Base-by-base conservation (phyloP, 2,797 vertebrate genomes). In the Tiaroga cobitis region DNA sequence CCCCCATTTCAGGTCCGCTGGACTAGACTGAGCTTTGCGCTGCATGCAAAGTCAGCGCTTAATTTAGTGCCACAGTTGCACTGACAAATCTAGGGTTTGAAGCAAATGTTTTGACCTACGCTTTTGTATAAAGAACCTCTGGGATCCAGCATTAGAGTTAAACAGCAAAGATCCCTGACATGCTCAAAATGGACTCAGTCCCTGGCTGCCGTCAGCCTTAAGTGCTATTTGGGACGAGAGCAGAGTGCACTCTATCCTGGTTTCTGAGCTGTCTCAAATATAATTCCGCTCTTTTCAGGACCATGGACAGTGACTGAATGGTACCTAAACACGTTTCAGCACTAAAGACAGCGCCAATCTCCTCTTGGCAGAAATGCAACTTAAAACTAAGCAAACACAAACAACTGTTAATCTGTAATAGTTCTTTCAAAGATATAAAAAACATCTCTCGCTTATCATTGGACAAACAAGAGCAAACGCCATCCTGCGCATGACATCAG, bases 281-380 rank as follows among this genome's bases (percentile, higher is more conserved):
- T 18, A 41, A 84, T 73, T 81, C 49, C 5, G 18, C 79, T 39
- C 88, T 90, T 85, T 93, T 94, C 93, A 95, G 93, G 73, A 93
- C 93, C 94, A 91, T 0, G 91, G 93, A 95, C 87, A 95, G 85
- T 63, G 37, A 81, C 65, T 54, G 7, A 56, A 68, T 72, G 85
- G 92, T 88, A 13, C 83, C 88, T 46, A 43, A 59, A 79, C 49
- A 56, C 51, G 29, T 51, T 82, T 84, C 84, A 90, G 87, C n/a
- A 90, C 85, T 83, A 86, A n/a, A 63, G 61, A 86, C 87, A 91
- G 88, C 37, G 87, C 86, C 86, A 69, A 72, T 82, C 21, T 21
- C 29, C 0, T 21, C 5, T 41, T 49, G 4, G 29, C 32, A 7
- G 41, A 56, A 70, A 59, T 13, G 26, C 9, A 80, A 54, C 39